Base-by-base conservation (phyloP, 2,113 vertebrate genomes). In the Halichoeres trimaculatus region DNA sequence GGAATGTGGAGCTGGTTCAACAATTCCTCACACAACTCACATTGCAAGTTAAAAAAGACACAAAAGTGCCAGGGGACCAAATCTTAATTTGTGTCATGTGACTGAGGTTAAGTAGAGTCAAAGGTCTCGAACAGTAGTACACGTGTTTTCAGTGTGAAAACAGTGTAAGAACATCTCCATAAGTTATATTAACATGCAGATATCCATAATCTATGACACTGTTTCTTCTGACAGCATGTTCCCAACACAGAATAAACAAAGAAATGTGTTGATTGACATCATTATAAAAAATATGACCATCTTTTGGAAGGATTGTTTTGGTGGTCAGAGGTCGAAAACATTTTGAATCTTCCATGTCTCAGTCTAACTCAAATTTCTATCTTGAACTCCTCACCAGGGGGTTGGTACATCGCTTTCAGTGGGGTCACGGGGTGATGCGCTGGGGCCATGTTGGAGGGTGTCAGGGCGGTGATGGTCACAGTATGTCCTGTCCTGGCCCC, bases 1-100 rank as follows among this genome's bases (percentile, higher is more conserved):
- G 81, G 80, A 93, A 89, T 86, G 74, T 75, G 55, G 38, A 77
- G 43, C 78, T 83, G 72, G 67, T 73, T 79, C 75, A 70, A 83
- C 68, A 83, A 50, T 76, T 83, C 67, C 51, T 70, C 51, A 19
- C 74, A 75, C 62, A 70, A 73, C 75, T 68, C 63, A 67, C 47
- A 52, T 67, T 66, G 74, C 47, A 53, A 80, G 76, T 82, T 83
- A 69, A 86, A 88, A 83, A 86, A 82, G 58, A 79, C 64, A 68
- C 71, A 76, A 68, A 84, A 79, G 55, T 56, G 10, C 43, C 55
- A 45, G 4, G 12, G 24, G 59, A 56, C 51, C 62, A 60, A 74
- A 67, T 47, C 51, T 68, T 41, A 77, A 55, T 79, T 67, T 87
- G 63, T 81, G 74, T 74, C 74, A 48, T 68, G 72, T 66, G 20